Evolutionary conservation across 2,797 vertebrate genomes (phyloP), one percentile per base, ranked within the genome.

Genomic region (Sylvilagus floridanus): DNA sequence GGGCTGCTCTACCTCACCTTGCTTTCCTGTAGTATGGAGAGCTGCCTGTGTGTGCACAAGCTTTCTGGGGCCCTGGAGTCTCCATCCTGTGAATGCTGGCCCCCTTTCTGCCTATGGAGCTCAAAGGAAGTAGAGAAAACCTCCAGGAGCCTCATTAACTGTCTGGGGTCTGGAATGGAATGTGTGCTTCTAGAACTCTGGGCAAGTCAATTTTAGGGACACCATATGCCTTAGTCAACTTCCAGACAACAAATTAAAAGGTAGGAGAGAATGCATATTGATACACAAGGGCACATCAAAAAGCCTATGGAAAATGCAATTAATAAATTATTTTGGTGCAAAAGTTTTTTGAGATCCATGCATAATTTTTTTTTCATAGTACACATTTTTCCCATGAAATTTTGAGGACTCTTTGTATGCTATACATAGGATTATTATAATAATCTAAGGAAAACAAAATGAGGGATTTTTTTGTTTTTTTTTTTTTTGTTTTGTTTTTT

Each of bases 401-500:
- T 57, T 57, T 57, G 54, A 57, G 16, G 54, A 57, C 54, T 57
- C 14, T 17, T 17, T 57, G 54, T 57, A 17, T 16, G 60, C 9
- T 8, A 19, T 26, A 50, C 21, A 10, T 19, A 22, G 17, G 28
- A 52, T 78, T 77, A 21, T 4, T 83, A 28, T 35, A 35, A 35
- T 35, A 35, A 30, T 57, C 26, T 16, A 65, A 60, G 24, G 47
- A 26, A 90, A 78, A 76, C 14, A 77, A 88, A 83, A 57, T 71
- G 28, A 22, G 90, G 35, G n/a, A 21, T 6, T 24, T 54, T 90
- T 62, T 62, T 10, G 6, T 26, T 57, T 92, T 35, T 90, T 6
- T 24, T 54, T 90, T 78, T 86, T 60, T 75, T 65, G 8, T 90
- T 6, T 24, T 54, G n/a, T 90, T 6, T 24, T 54, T 90, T 78